These are phyloP conservation scores for Rhabdomys dilectus DNA, from an alignment of 2,113 vertebrate species.

Conservation along the genomic window DNA sequence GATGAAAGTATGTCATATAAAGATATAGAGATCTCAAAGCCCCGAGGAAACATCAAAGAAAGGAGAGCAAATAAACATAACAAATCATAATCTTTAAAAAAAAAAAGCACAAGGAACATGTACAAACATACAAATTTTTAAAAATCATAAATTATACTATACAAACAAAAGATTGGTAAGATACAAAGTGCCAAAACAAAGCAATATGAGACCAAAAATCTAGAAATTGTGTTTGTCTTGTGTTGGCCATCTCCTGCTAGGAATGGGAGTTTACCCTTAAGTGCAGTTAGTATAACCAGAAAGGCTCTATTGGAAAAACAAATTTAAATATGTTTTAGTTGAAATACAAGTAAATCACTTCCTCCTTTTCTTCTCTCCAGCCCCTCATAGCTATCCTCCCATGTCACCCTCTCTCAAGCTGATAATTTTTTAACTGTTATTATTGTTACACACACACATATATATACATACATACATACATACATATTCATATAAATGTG, in stretches of 20 bases:
- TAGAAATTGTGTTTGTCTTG: neutral
- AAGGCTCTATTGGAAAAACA: neutral
- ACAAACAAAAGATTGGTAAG: neutral
- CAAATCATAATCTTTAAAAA: neutral
- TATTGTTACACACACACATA: neutral
- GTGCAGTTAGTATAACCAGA: neutral
- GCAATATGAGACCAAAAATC: neutral
- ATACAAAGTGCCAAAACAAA: neutral
- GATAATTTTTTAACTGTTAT: neutral
- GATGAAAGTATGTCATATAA: neutral
- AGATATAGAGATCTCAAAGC: neutral
- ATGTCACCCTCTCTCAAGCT: neutral
- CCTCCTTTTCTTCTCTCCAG: neutral
- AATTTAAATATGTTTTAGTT: neutral
- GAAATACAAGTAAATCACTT: neutral
- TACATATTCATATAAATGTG: neutral
- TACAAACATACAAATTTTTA: neutral
- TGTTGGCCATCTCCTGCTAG: neutral
- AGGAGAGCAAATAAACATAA: neutral
- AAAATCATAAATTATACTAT: neutral
- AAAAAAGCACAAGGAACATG: neutral
- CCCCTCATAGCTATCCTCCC: neutral
- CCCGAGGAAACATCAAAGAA: neutral
- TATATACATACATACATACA: neutral
- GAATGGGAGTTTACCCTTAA: neutral